phyloP scores from a whole-genome alignment of 2,113 vertebrate species.

The Saccopteryx leptura region DNA sequence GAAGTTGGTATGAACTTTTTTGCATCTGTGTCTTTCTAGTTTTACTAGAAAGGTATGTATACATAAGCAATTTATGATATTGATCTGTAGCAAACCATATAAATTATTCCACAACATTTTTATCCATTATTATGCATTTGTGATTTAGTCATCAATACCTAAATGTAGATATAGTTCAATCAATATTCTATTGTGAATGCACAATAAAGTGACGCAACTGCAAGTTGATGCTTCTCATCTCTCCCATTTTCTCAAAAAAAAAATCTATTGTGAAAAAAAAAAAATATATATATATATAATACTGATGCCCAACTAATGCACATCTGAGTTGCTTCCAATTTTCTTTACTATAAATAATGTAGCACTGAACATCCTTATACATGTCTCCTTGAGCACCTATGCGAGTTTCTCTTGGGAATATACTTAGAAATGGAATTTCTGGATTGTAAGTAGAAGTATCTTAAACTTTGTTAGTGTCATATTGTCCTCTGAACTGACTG shows the following conservation, averaged over 20 bases:
- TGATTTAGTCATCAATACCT: background rate
- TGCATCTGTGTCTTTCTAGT: background rate
- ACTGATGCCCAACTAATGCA: background rate
- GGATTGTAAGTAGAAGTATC: background rate
- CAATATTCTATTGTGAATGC: background rate
- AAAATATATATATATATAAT: background rate
- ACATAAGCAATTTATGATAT: background rate
- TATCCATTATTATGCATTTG: background rate
- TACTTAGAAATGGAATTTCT: background rate
- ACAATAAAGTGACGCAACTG: no score
- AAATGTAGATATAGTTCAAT: background rate
- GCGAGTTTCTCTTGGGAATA: background rate
- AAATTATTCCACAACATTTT: conserved; percentile 16
- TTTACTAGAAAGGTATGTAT: background rate
- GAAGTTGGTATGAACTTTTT: background rate
- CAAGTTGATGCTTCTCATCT: no score
- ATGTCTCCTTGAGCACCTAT: background rate
- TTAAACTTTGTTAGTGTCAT: background rate
- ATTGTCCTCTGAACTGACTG: background rate
- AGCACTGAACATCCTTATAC: background rate
- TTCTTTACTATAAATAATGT: conserved; percentile 11
- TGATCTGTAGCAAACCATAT: background rate
- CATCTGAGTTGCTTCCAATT: background rate
- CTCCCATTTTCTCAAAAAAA: no score
- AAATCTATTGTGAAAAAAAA: background rate